A percentile compares a stretch with the other conserved stretches of the same genome.
phyloP scores from a whole-genome alignment of 2,888 invertebrate species.

The Heliconius erato region DNA sequence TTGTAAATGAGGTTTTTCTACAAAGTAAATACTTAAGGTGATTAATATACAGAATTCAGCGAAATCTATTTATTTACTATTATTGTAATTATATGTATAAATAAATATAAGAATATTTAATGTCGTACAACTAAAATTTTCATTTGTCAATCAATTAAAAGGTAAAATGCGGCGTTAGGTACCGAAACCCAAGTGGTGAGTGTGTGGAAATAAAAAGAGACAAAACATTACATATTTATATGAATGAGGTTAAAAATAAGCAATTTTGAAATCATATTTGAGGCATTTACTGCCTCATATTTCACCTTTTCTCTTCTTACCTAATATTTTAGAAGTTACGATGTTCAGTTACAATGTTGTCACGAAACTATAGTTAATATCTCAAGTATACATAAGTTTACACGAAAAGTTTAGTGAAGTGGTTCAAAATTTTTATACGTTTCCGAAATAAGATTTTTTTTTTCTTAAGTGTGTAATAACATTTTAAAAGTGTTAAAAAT shows the following conservation, averaged over 20 bases:
- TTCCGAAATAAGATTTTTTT: no score
- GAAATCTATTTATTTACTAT: background rate
- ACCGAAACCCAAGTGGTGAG: background rate
- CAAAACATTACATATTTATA: no score
- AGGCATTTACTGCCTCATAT: no score
- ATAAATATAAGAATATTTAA: background rate
- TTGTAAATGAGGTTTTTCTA: background rate
- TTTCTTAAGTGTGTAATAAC: no score
- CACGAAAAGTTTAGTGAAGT: background rate
- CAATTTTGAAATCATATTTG: background rate
- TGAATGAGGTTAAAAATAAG: background rate
- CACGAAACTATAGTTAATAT: background rate
- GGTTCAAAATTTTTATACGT: background rate
- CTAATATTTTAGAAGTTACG: background rate
- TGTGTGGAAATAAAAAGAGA: background rate
- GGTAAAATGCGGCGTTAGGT: background rate
- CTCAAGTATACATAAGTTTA: background rate
- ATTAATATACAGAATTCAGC: background rate
- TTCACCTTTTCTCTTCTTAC: no score
- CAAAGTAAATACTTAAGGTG: background rate
- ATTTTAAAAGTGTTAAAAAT: no score
- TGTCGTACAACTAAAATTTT: background rate
- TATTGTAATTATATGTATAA: background rate
- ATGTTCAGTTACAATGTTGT: background rate
- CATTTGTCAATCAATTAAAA: background rate